Evolutionary conservation across 1,140 invertebrate species (phyloP).

Genomic region (Delia radicum): DNA sequence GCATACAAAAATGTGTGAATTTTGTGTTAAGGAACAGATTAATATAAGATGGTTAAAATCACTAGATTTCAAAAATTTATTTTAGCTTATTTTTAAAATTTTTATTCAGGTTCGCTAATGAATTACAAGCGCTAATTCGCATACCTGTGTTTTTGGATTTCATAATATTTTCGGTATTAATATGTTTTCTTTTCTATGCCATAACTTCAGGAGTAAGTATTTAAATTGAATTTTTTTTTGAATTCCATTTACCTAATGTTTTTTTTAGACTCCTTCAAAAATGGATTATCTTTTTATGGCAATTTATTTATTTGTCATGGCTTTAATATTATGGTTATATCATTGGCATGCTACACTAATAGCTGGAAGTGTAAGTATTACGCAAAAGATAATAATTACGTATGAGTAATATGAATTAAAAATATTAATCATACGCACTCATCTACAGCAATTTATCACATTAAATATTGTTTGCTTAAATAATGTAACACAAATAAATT

Average conservation of each 20-base stretch:
- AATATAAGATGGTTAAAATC: constrained; percentile 30
- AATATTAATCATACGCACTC: too few species aligned
- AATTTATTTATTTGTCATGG: constrained; percentile 46
- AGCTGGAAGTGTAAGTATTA: constrained; percentile 33
- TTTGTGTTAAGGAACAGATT: constrained; percentile 36
- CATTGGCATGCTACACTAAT: constrained; percentile 49
- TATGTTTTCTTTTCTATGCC: constrained; percentile 47
- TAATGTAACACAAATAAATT: too few species aligned
- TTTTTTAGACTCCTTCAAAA: constrained; percentile 37
- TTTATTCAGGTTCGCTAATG: background rate
- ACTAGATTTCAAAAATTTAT: background rate
- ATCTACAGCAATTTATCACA: too few species aligned
- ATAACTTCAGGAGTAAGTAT: constrained; percentile 38
- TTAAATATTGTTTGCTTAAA: too few species aligned
- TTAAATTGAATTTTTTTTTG: too few species aligned
- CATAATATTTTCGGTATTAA: constrained; percentile 45
- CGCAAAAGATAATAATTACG: constrained; percentile 5
- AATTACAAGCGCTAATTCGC: constrained; percentile 38
- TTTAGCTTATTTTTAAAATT: too few species aligned
- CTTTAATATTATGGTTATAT: constrained; percentile 43
- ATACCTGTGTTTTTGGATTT: constrained; percentile 45
- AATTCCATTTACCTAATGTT: background rate
- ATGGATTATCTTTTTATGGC: constrained; percentile 46
- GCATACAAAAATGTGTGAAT: constrained; percentile 33
- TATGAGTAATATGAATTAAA: too few species aligned